phyloP scores from a whole-genome alignment of 2,888 invertebrate species.

The Pyrochroa serraticornis region DNA sequence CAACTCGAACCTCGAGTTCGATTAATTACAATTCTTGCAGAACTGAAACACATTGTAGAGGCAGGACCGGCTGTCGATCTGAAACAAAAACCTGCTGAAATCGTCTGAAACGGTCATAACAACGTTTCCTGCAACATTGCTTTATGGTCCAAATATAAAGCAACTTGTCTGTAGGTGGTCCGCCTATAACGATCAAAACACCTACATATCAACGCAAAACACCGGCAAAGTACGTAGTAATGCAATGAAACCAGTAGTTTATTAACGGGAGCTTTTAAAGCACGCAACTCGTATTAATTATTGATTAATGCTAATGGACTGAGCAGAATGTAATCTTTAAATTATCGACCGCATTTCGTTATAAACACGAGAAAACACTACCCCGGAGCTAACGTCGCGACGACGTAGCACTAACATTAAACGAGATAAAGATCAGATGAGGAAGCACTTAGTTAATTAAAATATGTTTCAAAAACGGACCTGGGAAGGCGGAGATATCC shows the following conservation, averaged over 20 bases:
- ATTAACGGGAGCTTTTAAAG: slow-evolving; percentile 39
- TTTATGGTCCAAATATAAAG: not conserved
- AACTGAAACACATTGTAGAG: no score
- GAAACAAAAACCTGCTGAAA: no score
- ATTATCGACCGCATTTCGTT: slow-evolving; percentile 39
- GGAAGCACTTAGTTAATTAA: no score
- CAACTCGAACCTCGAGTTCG: no score
- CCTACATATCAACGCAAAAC: slow-evolving; percentile 35
- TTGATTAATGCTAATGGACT: slow-evolving; percentile 46
- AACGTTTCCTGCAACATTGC: no score
- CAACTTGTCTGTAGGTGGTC: slow-evolving; percentile 35
- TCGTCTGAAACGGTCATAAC: no score
- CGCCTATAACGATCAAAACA: slow-evolving; percentile 36
- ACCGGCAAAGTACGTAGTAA: slow-evolving; percentile 23
- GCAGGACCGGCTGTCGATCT: no score
- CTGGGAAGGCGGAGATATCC: no score
- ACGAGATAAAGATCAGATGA: no score
- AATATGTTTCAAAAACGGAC: no score
- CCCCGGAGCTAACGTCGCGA: slow-evolving; percentile 10
- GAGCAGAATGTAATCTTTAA: slow-evolving; percentile 41
- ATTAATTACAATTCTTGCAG: no score
- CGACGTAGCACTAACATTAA: slow-evolving; percentile 4
- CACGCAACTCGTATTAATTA: slow-evolving; percentile 47
- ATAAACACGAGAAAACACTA: slow-evolving; percentile 39
- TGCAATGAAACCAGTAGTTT: slow-evolving; percentile 42